Evolutionary conservation across 2,113 vertebrate genomes (phyloP), one percentile per base, ranked within the genome.

Genomic region (Tetrax tetrax): DNA sequence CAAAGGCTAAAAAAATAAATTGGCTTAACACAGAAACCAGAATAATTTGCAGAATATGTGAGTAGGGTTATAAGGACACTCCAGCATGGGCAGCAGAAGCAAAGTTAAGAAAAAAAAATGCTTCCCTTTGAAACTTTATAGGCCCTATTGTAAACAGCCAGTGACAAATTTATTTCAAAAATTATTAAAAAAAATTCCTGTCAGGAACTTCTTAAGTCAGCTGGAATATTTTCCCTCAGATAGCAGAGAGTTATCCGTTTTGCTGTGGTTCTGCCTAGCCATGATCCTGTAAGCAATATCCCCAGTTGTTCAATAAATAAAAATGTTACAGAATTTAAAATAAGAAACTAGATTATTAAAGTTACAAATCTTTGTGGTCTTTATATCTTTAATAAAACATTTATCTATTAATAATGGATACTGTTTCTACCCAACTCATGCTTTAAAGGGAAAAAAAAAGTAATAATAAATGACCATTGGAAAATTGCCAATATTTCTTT

Each of bases 321-420:
- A 91, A 91, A 93, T 31, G 76, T 87, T 96, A 85, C 76, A 77
- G 86, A 97, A 97, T 94, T 96, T 94, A 95, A 97, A 97, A 79
- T 94, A 97, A 97, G 96, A 94, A 97, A 93, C 89, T 84, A 37
- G 92, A 91, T 97, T 98, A 98, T 98, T 98, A 98, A 98, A 98
- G 97, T 97, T 97, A 98, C 98, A 98, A 98, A 98, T 98, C 97
- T 98, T 97, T 85, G 81, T 84, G 90, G 90, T 97, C 97, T 93
- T 97, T 97, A 94, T 95, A 84, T 85, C 54, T 61, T 98, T 97
- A 98, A 98, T 98, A 98, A 98, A 98, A 97, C 96, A 97, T 97
- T 86, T 75, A 69, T 94, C 93, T 97, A 94, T 98, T 98, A 98
- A 98, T 98, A 97, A 98, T 97, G 89, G 88, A 98, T 98, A 92